A percentile compares a stretch with the other conserved stretches of the same genome.
Evolutionary conservation across 2,113 vertebrate genomes (phyloP).

Genomic region (Nestor notabilis): DNA sequence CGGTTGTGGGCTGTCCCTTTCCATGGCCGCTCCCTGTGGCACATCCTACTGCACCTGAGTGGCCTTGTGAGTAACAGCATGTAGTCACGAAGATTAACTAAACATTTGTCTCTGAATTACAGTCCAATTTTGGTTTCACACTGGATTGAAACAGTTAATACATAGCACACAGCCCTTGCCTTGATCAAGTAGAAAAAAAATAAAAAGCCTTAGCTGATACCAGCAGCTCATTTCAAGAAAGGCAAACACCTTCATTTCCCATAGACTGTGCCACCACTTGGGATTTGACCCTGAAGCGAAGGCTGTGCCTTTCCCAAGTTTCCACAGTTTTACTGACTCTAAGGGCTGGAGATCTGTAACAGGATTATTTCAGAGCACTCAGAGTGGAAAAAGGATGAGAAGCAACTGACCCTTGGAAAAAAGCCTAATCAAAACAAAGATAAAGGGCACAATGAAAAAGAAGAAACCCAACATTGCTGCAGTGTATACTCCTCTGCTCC

Average conservation of each 20-base stretch:
- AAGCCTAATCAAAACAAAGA: constrained; percentile 40
- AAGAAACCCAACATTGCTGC: not conserved
- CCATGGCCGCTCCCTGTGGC: rapidly evolving
- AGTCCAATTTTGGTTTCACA: not conserved
- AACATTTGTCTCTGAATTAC: not conserved
- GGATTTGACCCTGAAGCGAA: constrained; percentile 6
- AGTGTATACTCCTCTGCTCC: constrained; percentile 12
- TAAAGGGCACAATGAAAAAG: not conserved
- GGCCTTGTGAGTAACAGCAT: not conserved
- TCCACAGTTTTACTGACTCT: not conserved
- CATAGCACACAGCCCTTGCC: not conserved
- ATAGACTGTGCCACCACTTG: not conserved
- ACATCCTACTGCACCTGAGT: not conserved
- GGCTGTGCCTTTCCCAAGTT: not conserved
- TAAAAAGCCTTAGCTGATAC: not conserved
- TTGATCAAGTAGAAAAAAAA: not conserved
- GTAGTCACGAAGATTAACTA: not conserved
- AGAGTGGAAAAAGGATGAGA: not conserved
- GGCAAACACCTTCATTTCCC: not conserved
- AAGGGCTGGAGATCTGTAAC: not conserved
- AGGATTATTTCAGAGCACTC: constrained; percentile 24
- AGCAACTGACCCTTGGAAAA: not conserved
- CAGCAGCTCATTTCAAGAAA: not conserved
- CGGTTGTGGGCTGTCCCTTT: not conserved
- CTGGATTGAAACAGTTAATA: not conserved